Percentiles rank a stretch among this genome's conserved stretches.
These are phyloP conservation scores for Brachypterus glaber DNA, from an alignment of 2,888 invertebrate genomes.

Conservation along the genomic window DNA sequence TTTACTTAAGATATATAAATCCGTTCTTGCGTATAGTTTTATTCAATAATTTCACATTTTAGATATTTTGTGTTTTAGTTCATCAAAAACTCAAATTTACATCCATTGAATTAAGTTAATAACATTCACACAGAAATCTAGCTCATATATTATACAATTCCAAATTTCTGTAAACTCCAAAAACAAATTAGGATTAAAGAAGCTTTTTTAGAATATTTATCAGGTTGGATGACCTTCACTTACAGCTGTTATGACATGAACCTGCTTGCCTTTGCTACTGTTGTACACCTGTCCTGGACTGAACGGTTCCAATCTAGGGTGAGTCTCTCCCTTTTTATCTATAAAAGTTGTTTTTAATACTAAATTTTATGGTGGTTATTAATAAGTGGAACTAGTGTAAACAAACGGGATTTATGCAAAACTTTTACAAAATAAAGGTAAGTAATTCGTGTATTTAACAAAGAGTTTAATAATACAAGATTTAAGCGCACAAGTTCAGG, in stretches of 20 bases:
- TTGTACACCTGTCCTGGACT: conserved; percentile 89
- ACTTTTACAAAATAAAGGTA: too few species aligned
- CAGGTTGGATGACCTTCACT: conserved; percentile 22
- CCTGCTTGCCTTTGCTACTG: conserved; percentile 81
- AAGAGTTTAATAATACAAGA: too few species aligned
- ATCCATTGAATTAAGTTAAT: too few species aligned
- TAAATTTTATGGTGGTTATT: neutral
- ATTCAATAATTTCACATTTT: too few species aligned
- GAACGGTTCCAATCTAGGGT: conserved; percentile 79
- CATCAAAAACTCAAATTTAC: too few species aligned
- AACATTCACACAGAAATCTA: too few species aligned
- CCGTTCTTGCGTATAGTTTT: too few species aligned
- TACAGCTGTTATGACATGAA: conserved; percentile 66
- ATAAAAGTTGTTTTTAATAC: conserved; percentile 15
- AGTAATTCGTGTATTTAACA: too few species aligned
- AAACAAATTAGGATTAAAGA: conserved; percentile 6
- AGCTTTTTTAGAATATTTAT: conserved; percentile 3
- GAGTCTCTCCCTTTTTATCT: conserved; percentile 47
- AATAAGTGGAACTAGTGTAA: neutral
- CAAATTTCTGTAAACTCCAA: conserved; percentile 7
- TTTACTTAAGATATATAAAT: too few species aligned
- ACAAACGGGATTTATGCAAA: neutral
- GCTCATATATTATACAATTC: too few species aligned
- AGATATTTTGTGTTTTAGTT: too few species aligned
- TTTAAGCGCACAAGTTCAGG: too few species aligned